These are phyloP conservation scores for Ooceraea biroi DNA, from an alignment of 1,140 invertebrate genomes.

Conservation along the genomic window DNA sequence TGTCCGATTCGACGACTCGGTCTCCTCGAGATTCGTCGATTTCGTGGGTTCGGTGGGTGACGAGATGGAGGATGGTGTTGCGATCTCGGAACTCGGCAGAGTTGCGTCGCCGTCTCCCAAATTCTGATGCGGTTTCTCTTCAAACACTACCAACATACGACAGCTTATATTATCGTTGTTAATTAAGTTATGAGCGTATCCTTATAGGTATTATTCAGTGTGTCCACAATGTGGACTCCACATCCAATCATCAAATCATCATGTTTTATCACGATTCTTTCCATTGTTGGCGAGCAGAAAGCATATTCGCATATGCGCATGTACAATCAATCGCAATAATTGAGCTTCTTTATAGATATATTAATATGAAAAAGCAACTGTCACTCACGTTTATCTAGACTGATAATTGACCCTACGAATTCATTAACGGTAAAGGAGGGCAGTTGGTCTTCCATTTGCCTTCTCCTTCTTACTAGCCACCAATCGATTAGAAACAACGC, in stretches of 20 bases:
- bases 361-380: slow-evolving; percentile 2
- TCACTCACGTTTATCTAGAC: slow-evolving; percentile 93
- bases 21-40: slow-evolving; percentile 81
- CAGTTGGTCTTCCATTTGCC: slow-evolving; percentile 91
- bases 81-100: slow-evolving; percentile 75
- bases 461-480: slow-evolving; percentile 93
- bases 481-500: slow-evolving; percentile 95
- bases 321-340: too few relatives aligned
- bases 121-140: slow-evolving; percentile 87
- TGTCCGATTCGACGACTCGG: slow-evolving; percentile 78
- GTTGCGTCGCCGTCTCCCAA: slow-evolving; percentile 75
- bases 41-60: slow-evolving; percentile 84
- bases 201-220: too few relatives aligned
- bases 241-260: too few relatives aligned
- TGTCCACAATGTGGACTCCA: too few relatives aligned
- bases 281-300: too few relatives aligned
- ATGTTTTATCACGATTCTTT: too few relatives aligned
- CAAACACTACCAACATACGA: slow-evolving; percentile 87
- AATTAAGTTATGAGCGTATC: too few relatives aligned
- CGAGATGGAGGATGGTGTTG: slow-evolving; percentile 82
- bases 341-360: too few relatives aligned
- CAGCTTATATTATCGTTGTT: background rate
- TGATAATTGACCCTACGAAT: slow-evolving; percentile 94
- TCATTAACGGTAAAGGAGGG: slow-evolving; percentile 91
- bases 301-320: too few relatives aligned